phyloP scores from a whole-genome alignment of 2,888 invertebrate genomes.

The Protophormia terraenovae region DNA sequence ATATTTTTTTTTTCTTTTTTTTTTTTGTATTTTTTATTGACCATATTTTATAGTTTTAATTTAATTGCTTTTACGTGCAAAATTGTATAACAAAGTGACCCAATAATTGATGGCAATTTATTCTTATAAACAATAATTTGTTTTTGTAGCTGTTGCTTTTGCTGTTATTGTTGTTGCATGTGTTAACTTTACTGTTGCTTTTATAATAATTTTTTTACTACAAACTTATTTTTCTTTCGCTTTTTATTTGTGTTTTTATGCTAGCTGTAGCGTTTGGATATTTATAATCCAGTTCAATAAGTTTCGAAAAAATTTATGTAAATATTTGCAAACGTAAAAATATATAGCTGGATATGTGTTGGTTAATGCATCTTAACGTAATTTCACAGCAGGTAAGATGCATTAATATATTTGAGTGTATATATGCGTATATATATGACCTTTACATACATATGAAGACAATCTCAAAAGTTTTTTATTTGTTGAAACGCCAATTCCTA shows the following conservation, averaged over 20 bases:
- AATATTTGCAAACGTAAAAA: neutral
- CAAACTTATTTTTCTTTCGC: neutral
- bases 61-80: slow-evolving; percentile 31
- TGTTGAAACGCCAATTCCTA: too few species aligned
- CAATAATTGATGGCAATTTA: slow-evolving; percentile 47
- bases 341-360: neutral
- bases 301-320: neutral
- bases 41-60: slow-evolving; percentile 36
- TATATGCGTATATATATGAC: too few species aligned
- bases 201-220: neutral
- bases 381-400: too few species aligned
- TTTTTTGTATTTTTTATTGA: neutral
- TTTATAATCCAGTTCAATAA: neutral
- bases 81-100: slow-evolving; percentile 31
- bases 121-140: neutral
- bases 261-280: neutral
- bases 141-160: neutral
- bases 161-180: neutral
- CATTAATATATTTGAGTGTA: neutral
- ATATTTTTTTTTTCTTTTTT: neutral
- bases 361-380: neutral
- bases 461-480: too few species aligned
- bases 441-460: too few species aligned
- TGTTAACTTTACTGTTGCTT: neutral
- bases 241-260: neutral